Evolutionary conservation across 2,888 invertebrate genomes (phyloP).

Genomic region (Tanypteryx hageni): DNA sequence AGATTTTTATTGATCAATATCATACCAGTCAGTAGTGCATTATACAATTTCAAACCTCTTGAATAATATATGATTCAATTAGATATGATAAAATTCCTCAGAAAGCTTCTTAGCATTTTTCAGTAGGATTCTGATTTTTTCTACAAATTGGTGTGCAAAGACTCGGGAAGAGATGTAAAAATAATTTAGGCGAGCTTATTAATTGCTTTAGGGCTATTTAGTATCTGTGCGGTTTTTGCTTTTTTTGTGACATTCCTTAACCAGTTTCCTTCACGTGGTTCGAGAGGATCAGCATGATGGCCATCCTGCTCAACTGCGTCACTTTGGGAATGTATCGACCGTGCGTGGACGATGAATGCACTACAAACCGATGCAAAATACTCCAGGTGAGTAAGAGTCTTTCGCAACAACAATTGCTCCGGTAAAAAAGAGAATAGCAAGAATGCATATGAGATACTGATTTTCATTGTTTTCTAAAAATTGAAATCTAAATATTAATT

Average conservation of each 20-base stretch:
- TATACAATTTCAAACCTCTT: too few species aligned
- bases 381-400: conserved; percentile 84
- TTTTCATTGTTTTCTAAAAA: not conserved
- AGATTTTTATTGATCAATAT: too few species aligned
- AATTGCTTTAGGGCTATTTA: too few species aligned
- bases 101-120: too few species aligned
- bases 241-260: conserved; percentile 79
- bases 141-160: too few species aligned
- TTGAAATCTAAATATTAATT: not conserved
- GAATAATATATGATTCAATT: too few species aligned
- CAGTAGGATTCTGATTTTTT: too few species aligned
- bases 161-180: too few species aligned
- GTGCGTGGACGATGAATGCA: conserved; percentile 95
- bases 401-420: not conserved
- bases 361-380: conserved; percentile 92
- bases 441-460: not conserved
- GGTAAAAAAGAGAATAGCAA: not conserved
- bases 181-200: too few species aligned
- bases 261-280: conserved; percentile 89
- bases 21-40: too few species aligned
- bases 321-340: conserved; percentile 99
- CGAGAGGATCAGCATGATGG: conserved; percentile 98
- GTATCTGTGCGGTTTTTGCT: too few species aligned
- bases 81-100: too few species aligned
- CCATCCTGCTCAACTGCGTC: conserved; percentile 98